phyloP scores from a whole-genome alignment of 1,140 invertebrate species.

The Meloidogyne floridensis region DNA sequence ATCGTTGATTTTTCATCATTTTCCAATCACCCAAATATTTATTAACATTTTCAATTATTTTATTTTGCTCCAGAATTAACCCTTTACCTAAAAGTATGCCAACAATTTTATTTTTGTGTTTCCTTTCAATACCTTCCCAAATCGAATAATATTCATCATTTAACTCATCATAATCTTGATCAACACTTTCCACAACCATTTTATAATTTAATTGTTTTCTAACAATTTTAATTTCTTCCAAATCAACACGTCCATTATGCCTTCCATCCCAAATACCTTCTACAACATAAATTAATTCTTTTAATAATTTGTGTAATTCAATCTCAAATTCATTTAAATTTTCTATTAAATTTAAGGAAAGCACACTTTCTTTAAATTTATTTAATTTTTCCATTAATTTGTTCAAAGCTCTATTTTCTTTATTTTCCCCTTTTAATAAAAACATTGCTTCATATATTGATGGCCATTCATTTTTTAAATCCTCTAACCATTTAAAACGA shows the following conservation, averaged over 20 bases:
- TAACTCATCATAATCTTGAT: not conserved
- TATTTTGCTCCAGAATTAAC: not conserved
- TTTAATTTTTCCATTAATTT: not conserved
- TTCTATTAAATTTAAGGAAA: not conserved
- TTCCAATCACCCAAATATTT: not conserved
- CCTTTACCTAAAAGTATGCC: not conserved
- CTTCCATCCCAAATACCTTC: not conserved
- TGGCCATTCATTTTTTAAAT: not conserved
- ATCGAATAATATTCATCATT: not conserved
- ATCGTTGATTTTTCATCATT: not conserved
- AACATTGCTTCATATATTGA: not conserved
- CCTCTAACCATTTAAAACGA: constrained; percentile 6
- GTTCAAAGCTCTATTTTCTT: not conserved
- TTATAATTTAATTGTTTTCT: not conserved
- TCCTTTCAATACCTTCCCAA: not conserved
- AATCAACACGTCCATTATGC: not conserved
- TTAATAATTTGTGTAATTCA: not conserved
- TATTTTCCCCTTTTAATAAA: not conserved
- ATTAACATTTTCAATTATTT: not conserved
- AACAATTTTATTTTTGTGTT: constrained; percentile 1
- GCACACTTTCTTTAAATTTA: not conserved
- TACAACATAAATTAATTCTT: constrained; percentile 1
- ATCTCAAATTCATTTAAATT: constrained; percentile 3
- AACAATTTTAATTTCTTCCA: not conserved
- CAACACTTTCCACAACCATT: not conserved